Evolutionary conservation across 2,797 vertebrate genomes (phyloP).

Genomic region (Cyprinella venusta): DNA sequence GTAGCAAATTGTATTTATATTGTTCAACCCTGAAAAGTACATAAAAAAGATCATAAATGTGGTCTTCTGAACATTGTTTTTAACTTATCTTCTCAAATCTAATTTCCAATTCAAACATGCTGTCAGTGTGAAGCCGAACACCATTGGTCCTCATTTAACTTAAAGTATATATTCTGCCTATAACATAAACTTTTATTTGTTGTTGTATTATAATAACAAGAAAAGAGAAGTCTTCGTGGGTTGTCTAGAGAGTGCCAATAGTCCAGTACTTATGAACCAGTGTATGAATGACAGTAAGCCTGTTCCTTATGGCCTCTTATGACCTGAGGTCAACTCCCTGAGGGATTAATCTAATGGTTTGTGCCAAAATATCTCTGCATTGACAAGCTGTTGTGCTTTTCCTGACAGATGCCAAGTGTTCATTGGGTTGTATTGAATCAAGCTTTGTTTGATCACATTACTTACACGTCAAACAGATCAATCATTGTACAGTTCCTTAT

Average conservation of each 20-base stretch:
- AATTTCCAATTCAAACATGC: not conserved
- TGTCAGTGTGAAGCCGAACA: not conserved
- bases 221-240: not conserved
- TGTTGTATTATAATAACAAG: not conserved
- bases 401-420: constrained; percentile 10
- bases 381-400: constrained; percentile 20
- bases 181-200: not conserved
- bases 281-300: constrained; percentile 11
- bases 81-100: not conserved
- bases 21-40: not conserved
- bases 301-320: not conserved
- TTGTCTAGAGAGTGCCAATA: not conserved
- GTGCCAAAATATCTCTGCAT: constrained; percentile 15
- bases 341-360: not conserved
- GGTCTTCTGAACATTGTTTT: not conserved
- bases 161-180: not conserved
- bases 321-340: not conserved
- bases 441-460: not conserved
- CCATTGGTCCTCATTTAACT: not conserved
- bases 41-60: not conserved
- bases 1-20: not conserved
- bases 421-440: not conserved
- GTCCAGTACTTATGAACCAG: not conserved
- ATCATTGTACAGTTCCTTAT: not conserved
- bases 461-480: not conserved